These are phyloP conservation scores for Pogonocichla stellata DNA, from an alignment of 2,113 vertebrate genomes.

Conservation along the genomic window DNA sequence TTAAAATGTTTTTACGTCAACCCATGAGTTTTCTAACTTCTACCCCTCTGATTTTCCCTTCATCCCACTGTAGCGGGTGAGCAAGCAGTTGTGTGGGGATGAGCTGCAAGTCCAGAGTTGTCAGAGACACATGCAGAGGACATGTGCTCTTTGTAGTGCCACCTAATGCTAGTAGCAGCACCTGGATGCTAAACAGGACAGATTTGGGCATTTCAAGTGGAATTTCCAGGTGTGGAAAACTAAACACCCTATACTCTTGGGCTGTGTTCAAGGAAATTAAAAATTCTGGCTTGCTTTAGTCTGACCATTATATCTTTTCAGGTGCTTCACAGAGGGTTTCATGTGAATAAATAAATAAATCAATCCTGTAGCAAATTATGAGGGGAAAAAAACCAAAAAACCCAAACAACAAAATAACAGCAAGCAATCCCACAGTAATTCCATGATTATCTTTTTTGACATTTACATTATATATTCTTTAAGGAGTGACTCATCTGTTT, in stretches of 20 bases:
- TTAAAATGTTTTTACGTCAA: background rate
- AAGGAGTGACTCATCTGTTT: background rate
- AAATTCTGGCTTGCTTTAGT: background rate
- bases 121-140: background rate
- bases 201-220: background rate
- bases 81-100: fast-evolving
- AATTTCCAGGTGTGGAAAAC: background rate
- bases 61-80: background rate
- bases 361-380: background rate
- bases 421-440: background rate
- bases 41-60: background rate
- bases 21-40: background rate
- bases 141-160: background rate
- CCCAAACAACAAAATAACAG: background rate
- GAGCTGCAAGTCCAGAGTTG: background rate
- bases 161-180: background rate
- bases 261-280: background rate
- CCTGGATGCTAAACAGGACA: background rate
- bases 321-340: background rate
- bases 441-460: background rate
- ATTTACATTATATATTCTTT: background rate
- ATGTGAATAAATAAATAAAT: background rate
- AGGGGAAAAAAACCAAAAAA: fast-evolving
- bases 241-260: background rate
- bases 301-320: background rate